Conservation (phyloP, 2,888 invertebrate species). For the Icerya purchasi region DNA sequence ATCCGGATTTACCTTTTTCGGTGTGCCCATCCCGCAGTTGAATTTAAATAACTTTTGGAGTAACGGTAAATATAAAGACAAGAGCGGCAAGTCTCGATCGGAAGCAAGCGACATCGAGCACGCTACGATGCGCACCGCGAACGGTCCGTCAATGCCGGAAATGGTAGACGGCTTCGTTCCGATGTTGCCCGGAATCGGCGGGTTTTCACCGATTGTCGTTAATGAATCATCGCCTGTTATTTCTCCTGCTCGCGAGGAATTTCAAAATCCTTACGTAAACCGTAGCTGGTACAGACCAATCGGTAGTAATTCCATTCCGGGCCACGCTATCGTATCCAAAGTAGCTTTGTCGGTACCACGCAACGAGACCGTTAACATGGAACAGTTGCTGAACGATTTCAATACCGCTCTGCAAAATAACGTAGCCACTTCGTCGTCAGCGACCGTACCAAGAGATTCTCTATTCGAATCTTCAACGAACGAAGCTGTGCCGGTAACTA, state of each 20-base stretch:
- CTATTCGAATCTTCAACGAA: not conserved
- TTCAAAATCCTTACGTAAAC: not conserved
- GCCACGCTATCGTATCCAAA: slow-evolving; percentile 16
- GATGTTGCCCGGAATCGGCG: slow-evolving; percentile 46
- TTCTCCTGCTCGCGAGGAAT: not conserved
- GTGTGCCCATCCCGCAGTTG: slow-evolving; percentile 53
- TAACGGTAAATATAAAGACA: slow-evolving; percentile 11
- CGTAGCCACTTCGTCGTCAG: not conserved
- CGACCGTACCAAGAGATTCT: slow-evolving; percentile 4
- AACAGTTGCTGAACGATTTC: not conserved
- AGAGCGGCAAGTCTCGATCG: slow-evolving; percentile 20
- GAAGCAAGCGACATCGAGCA: slow-evolving; percentile 20
- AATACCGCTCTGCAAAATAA: not conserved
- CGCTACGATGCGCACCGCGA: slow-evolving; percentile 24
- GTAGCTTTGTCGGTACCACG: not conserved
- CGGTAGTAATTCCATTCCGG: slow-evolving; percentile 9
- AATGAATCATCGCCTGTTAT: too few species aligned
- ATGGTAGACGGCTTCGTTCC: slow-evolving; percentile 61
- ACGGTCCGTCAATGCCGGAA: slow-evolving; percentile 33
- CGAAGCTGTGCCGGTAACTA: too few species aligned
- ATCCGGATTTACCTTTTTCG: slow-evolving; percentile 60
- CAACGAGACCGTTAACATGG: not conserved
- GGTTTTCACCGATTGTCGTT: slow-evolving; percentile 41
- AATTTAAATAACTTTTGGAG: slow-evolving; percentile 24
- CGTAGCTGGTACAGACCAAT: not conserved